Conservation (phyloP, 2,113 vertebrate genomes). For the Macquaria ambigua region DNA sequence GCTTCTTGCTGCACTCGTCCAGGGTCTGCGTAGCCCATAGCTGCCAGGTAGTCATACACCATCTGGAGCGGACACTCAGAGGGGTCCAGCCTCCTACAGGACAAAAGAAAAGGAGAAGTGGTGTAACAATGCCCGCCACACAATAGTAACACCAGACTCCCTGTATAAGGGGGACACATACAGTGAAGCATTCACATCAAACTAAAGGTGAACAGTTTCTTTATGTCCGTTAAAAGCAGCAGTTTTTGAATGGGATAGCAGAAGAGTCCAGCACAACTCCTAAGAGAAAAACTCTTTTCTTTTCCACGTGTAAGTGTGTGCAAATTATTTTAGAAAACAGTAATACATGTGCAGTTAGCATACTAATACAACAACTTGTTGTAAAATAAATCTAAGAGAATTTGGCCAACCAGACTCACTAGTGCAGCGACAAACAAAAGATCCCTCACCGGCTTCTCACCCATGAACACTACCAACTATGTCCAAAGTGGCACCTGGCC, state of each 20-base stretch:
- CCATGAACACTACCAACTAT: neutral
- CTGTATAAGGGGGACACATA: neutral
- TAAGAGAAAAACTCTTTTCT: neutral
- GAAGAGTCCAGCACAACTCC: neutral
- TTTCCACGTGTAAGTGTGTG: too few relatives aligned
- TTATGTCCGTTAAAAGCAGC: neutral
- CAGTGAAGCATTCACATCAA: neutral
- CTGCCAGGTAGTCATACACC: slow-evolving; percentile 92
- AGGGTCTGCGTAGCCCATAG: slow-evolving; percentile 91
- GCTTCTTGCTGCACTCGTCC: slow-evolving; percentile 93
- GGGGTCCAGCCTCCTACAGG: slow-evolving; percentile 90
- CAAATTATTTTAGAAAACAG: neutral
- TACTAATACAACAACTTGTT: neutral
- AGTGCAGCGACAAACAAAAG: neutral
- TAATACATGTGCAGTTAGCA: neutral
- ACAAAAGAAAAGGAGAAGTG: slow-evolving; percentile 17
- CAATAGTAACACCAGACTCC: neutral
- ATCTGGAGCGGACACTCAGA: slow-evolving; percentile 93
- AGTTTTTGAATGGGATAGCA: neutral
- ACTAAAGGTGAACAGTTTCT: neutral
- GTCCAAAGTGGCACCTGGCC: neutral
- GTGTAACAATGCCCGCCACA: neutral
- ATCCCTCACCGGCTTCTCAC: neutral
- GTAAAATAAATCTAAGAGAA: neutral
- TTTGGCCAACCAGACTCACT: neutral